Evolutionary conservation across 2,113 vertebrate species (phyloP).

Genomic region (Eudyptes chrysolophus): DNA sequence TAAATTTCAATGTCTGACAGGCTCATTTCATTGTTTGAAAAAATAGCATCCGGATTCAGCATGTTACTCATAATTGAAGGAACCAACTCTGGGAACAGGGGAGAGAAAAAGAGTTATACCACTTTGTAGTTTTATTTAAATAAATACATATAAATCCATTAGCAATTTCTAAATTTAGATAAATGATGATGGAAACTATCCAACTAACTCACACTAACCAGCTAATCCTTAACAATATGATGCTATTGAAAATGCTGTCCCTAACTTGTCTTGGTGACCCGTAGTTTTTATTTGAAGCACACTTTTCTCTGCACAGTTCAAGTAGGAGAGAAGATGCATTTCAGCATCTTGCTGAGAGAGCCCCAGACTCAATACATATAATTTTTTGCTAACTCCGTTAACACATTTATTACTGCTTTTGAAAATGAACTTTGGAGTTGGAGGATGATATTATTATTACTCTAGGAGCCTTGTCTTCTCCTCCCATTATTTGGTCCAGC

Average conservation of each 20-base stretch:
- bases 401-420: not conserved
- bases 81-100: conserved; percentile 76
- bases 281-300: not conserved
- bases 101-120: not conserved
- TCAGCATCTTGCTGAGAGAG: not conserved
- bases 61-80: conserved; percentile 84
- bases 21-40: conserved; percentile 98
- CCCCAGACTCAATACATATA: not conserved
- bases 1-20: conserved; percentile 94
- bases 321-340: not conserved
- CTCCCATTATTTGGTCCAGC: not conserved
- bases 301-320: not conserved
- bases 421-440: not conserved
- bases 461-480: not conserved
- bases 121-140: not conserved
- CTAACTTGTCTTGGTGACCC: not conserved
- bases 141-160: not conserved
- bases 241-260: not conserved
- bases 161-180: not conserved
- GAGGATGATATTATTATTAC: not conserved
- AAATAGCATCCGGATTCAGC: conserved; percentile 91
- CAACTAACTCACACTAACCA: not conserved
- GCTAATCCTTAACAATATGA: not conserved
- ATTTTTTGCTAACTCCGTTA: not conserved
- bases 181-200: not conserved